Evolutionary conservation across 2,888 invertebrate genomes (phyloP), one percentile per base, ranked within the genome.

Genomic region (Fissipunctia ypsillon): DNA sequence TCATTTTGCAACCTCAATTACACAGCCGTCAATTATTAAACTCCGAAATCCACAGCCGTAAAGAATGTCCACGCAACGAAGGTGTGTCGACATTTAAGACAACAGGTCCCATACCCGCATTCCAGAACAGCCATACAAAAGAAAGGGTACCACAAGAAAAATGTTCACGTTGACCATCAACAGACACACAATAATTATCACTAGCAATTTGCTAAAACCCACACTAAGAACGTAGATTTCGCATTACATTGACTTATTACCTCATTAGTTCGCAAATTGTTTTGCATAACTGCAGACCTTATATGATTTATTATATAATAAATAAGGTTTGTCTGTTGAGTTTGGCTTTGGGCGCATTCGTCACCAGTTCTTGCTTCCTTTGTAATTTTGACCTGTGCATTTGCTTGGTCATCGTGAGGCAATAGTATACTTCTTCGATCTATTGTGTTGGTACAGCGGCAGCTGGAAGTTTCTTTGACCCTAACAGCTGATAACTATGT

Each of bases 241-340:
- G n/a, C 43, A 71, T 52, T 59, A 78, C 83, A 76, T 52, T 81
- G 87, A 84, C 81, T 74, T 81, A 81, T 81, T 78, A 67, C 71
- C 70, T 86, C 78, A 87, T 87, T 86, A 78, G 76, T 82, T 66
- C 43, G 64, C 80, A 73, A 87, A 84, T 80, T 67, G 78, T 76
- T 80, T 82, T 78, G 78, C 77, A 69, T 77, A 76, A 84, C 67
- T 56, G 57, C 64, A 59, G 56, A 71, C 73, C 73, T 68, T 75
- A 22, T 65, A 65, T 86, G 73, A 85, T 84, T 75, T 72, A 75
- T 84, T 78, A 57, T 57, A 59, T 73, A 82, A 84, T 85, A 64
- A 70, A 81, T 81, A 71, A 65, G 57, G 65, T 75, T 66, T 71
- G 81, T 74, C 25, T 28, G 41, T 14, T 25, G 41, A 69, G 19